These are phyloP conservation scores for Trichogramma evanescens DNA, from an alignment of 2,888 invertebrate species.

Conservation along the genomic window DNA sequence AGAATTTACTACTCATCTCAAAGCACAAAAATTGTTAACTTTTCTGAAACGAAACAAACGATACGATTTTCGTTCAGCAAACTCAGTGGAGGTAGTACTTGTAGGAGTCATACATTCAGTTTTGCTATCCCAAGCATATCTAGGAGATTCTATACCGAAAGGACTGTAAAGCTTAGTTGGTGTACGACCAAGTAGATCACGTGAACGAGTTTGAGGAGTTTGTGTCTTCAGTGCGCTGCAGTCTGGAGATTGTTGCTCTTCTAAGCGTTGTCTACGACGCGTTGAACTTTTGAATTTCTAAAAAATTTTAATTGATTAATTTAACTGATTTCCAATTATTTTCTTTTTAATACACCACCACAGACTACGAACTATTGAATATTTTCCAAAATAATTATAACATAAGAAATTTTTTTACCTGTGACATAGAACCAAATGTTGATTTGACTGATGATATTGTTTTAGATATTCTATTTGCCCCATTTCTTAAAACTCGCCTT, in stretches of 20 bases:
- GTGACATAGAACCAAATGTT: constrained; percentile 61
- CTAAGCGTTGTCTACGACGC: constrained; percentile 51
- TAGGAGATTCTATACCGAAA: constrained; percentile 68
- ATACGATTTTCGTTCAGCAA: constrained; percentile 23
- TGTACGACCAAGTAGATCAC: constrained; percentile 55
- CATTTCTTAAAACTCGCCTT: constrained; percentile 57
- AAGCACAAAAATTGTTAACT: constrained; percentile 36
- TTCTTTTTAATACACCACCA: no score
- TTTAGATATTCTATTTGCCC: constrained; percentile 62
- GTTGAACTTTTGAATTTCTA: constrained; percentile 54
- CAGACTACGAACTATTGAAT: neutral
- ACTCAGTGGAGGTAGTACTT: constrained; percentile 10
- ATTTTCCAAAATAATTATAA: neutral
- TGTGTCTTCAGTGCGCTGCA: constrained; percentile 38
- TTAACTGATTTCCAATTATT: no score
- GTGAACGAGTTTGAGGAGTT: constrained; percentile 49
- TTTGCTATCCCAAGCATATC: constrained; percentile 50
- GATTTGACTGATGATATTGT: constrained; percentile 61
- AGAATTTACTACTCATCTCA: constrained; percentile 31
- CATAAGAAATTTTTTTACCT: constrained; percentile 47
- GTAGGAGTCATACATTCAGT: constrained; percentile 49
- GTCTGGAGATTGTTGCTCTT: constrained; percentile 50
- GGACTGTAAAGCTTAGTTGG: constrained; percentile 71
- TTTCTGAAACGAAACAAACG: constrained; percentile 37
- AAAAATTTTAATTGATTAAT: constrained; percentile 9